Evolutionary conservation across 2,797 vertebrate species (phyloP), one percentile per base, ranked within the genome.

Genomic region (Rhadinocentrus ornatus): DNA sequence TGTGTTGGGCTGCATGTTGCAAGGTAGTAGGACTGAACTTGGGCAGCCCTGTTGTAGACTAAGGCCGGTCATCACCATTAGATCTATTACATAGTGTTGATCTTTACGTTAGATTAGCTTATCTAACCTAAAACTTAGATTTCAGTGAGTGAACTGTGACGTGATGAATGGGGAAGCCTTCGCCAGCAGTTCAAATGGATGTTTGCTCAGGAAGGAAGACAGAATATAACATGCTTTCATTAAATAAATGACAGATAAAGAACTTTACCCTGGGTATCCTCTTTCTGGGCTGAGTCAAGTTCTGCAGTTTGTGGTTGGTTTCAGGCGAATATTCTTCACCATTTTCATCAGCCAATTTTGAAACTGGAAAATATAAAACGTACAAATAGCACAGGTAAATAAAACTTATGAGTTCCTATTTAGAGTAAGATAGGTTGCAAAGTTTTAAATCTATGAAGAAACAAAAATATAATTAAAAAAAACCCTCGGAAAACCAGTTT

Each of bases 261-360:
- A 35, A 4, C 20, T 20, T 62, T 93, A 99, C 97, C 93, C 96
- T 94, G 57, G 97, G 97, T 55, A 94, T 95, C 89, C 97, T 93
- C 84, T 98, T 99, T 78, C 96, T 96, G 55, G 94, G 94, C 71
- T 94, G 92, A 0, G 93, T 87, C 72, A 93, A 83, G 78, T 94
- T 96, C 69, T 93, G 91, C 57, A 93, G 91, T 80, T 92, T 95
- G 85, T 94, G 73, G 88, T 93, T 4, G 89, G 92, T 72, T 77
- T 94, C 95, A 55, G 86, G 71, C 71, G 92, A 88, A 86, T 73
- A 73, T 2, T 87, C 81, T 39, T 96, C 93, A 22, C 73, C 88
- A 62, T 93, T 96, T 84, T 96, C 93, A 80, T 93, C 92, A 10
- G 92, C 90, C 75, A 93, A 91, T 86, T 90, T 95, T 31, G 89